Evolutionary conservation across 2,113 vertebrate genomes (phyloP), one percentile per base, ranked within the genome.

Genomic region (Corythoichthys intestinalis): DNA sequence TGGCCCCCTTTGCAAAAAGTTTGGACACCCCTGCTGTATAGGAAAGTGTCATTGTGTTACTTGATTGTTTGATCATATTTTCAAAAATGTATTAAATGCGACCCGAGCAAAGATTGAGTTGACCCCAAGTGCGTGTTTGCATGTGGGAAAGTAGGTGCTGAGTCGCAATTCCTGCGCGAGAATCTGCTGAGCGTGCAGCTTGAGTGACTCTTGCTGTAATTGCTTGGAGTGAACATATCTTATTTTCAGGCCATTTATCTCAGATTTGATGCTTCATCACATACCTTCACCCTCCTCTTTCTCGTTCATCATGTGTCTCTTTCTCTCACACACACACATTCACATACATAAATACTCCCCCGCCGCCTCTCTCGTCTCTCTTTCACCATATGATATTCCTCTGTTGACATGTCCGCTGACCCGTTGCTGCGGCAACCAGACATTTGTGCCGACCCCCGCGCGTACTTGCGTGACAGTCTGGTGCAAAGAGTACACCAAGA

Each of bases 301-400:
- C 67, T 69, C 61, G 49, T 88, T 83, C 72, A 71, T 79, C 83
- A 74, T 69, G 71, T 15, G 60, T 65, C 59, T 76, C 77, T 83
- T 81, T 71, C 79, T 75, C 49, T 5, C 49, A 3, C 6, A n/a
- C 2, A 28, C 6, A 2, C 13, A 7, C 41, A 28, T 17, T 4
- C 39, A 46, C 60, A 46, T 20, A 46, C 39, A 28, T 6, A 20
- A 20, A 47, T 28, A 12, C 41, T 6, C 17, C 15, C 3, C 69
- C 65, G 39, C 44, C 5, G 11, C 68, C 58, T 57, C 69, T 67
- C 75, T 58, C 67, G 66, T 89, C 80, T 90, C 81, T 47, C 74
- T 89, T 90, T 89, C 90, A 83, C 83, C 88, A 90, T 83, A 75
- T 37, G 86, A 91, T 87, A 90, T 78, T 72, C 44, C 67, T 78